A percentile compares a stretch with the other conserved stretches of the same genome.
Evolutionary conservation across 1,140 invertebrate genomes (phyloP).

Genomic region (Helicoverpa armigera): DNA sequence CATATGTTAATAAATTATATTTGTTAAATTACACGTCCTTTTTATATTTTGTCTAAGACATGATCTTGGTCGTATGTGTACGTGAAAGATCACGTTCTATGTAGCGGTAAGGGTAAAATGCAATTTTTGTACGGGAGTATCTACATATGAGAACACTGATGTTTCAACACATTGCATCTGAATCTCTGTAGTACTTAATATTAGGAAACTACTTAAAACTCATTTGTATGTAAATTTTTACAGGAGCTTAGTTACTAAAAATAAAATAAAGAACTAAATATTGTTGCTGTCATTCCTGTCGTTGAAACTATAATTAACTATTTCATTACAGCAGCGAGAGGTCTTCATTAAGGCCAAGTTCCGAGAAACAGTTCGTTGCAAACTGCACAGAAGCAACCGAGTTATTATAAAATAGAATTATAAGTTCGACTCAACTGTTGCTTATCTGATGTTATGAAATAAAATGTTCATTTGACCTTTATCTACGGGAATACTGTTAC

Average conservation of each 20-base stretch:
- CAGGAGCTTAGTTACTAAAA: background rate
- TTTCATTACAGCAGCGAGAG: conserved; percentile 45
- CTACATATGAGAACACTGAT: too few species aligned
- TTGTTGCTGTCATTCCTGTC: conserved; percentile 31
- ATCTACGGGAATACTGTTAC: conserved; percentile 11
- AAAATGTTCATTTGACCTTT: conserved; percentile 25
- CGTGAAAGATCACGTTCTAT: too few species aligned
- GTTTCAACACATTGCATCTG: too few species aligned
- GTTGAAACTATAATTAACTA: conserved; percentile 43
- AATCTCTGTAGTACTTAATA: too few species aligned
- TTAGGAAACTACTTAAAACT: too few species aligned
- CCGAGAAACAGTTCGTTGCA: conserved; percentile 40
- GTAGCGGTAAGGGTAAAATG: too few species aligned
- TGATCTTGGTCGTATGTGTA: too few species aligned
- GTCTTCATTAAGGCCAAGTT: conserved; percentile 48
- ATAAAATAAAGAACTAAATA: conserved; percentile 19
- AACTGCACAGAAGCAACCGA: conserved; percentile 40
- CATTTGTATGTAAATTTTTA: too few species aligned
- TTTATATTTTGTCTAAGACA: background rate
- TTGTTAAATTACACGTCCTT: conserved; percentile 5
- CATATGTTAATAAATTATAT: conserved; percentile 20
- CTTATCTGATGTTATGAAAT: conserved; percentile 21
- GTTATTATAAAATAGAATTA: conserved; percentile 45
- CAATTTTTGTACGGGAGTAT: too few species aligned
- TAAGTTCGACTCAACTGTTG: conserved; percentile 44